phyloP scores from a whole-genome alignment of 2,888 invertebrate genomes.

The Dynastes grantii region DNA sequence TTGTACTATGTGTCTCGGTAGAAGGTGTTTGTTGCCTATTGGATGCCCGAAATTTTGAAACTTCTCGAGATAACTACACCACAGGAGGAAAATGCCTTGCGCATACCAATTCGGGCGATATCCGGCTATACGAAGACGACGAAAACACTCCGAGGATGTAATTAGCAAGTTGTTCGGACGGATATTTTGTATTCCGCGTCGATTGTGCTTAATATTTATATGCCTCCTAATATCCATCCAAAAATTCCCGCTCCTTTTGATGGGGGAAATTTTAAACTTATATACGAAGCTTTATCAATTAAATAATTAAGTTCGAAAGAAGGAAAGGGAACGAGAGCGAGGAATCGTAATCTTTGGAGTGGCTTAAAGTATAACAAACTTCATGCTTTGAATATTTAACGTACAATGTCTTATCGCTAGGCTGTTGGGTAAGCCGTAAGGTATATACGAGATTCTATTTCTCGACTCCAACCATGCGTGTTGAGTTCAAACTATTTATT shows the following conservation, averaged over 20 bases:
- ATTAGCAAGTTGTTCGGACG: background rate
- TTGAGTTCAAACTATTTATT: slow-evolving; percentile 36
- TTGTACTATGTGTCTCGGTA: background rate
- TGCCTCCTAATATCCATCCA: background rate
- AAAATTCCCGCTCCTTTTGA: background rate
- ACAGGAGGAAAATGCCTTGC: background rate
- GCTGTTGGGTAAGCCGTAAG: no score
- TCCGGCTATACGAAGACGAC: background rate
- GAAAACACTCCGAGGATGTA: slow-evolving; percentile 5
- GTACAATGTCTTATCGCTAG: background rate
- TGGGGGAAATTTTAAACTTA: background rate
- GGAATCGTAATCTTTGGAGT: background rate
- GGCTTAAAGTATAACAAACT: slow-evolving; percentile 4
- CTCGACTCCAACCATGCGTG: slow-evolving; percentile 31
- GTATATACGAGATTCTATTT: slow-evolving; percentile 3
- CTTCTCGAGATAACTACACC: background rate
- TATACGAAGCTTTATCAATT: background rate
- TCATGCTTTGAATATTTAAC: slow-evolving; percentile 5
- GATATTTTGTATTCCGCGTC: background rate
- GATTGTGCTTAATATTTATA: slow-evolving; percentile 1
- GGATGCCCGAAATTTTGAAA: background rate
- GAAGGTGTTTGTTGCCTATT: background rate
- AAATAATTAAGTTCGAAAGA: background rate
- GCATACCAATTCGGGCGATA: background rate
- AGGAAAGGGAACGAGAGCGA: no score